Evolutionary conservation across 2,113 vertebrate genomes (phyloP), one percentile per base, ranked within the genome.

Genomic region (Symphodus melops): DNA sequence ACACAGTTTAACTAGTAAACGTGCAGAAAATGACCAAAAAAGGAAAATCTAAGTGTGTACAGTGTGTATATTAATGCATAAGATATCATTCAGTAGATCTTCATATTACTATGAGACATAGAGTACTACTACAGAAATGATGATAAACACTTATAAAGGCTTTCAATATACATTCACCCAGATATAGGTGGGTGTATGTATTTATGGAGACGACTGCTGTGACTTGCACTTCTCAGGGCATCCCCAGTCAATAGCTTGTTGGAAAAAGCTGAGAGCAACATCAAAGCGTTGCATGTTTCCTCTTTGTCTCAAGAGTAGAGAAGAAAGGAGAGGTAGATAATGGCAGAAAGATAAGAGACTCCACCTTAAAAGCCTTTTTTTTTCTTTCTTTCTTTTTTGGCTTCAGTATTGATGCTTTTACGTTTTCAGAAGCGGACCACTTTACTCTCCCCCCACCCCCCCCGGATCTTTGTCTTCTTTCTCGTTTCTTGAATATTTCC

Each of bases 401-500:
- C 56, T 60, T 79, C 25, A 33, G 49, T 84, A 87, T 83, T 68
- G 79, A 86, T 80, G 75, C 82, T 87, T 88, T 88, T 85, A 46
- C 75, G 54, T 68, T 81, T 81, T 53, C 58, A 75, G 60, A 88
- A 89, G 75, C 77, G 69, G 63, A 69, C 75, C 77, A 19, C 82
- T 82, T 67, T 63, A n/a, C 25, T 16, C 17, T 49, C 20, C 11
- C 21, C 48, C n/a, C 64, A 14, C 13, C 0, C 11, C 48, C 39
- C 23, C 68, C 59, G 63, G 51, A 82, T 73, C 64, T 69, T 63
- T 62, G 49, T 41, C 25, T 37, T 23, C 19, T 19, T 37, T 23
- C 14, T 19, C 3, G 1, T 44, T 64, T 59, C 46, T 37, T 17
- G 5, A 48, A 20, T 23, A 7, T 65, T 14, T 76, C 56, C 54